Percentiles rank a stretch among this genome's conserved stretches.
These are phyloP conservation scores for Drosophila phalerata DNA, from an alignment of 2,888 invertebrate genomes.

Conservation along the genomic window DNA sequence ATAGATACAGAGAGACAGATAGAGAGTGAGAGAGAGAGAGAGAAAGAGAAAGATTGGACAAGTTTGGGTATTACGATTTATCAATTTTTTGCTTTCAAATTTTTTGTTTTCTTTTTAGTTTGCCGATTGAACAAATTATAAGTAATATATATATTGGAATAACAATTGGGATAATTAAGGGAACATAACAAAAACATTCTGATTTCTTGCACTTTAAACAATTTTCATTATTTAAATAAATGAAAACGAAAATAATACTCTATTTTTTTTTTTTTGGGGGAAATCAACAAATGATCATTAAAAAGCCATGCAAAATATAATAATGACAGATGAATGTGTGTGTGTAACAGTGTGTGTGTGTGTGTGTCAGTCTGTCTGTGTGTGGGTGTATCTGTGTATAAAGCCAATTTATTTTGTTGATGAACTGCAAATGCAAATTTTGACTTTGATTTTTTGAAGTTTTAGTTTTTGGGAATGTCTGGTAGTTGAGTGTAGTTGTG, in stretches of 20 bases:
- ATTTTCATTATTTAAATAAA: slow-evolving; percentile 41
- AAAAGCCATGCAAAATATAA: slow-evolving; percentile 77
- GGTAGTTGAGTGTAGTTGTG: slow-evolving; percentile 11
- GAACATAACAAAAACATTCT: slow-evolving; percentile 27
- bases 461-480: slow-evolving; percentile 10
- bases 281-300: slow-evolving; percentile 61
- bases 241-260: slow-evolving; percentile 15
- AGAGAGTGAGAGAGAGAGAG: slow-evolving; percentile 59
- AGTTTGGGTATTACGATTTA: slow-evolving; percentile 41
- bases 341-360: slow-evolving; percentile 7
- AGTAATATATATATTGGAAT: slow-evolving; percentile 10
- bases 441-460: background rate
- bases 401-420: slow-evolving; percentile 19
- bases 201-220: slow-evolving; percentile 46
- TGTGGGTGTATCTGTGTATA: background rate
- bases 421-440: slow-evolving; percentile 14
- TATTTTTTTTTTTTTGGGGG: slow-evolving; percentile 16
- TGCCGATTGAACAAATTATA: slow-evolving; percentile 45
- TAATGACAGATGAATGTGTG: slow-evolving; percentile 30
- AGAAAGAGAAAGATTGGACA: slow-evolving; percentile 58
- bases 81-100: slow-evolving; percentile 8
- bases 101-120: slow-evolving; percentile 20
- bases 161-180: slow-evolving; percentile 12
- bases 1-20: slow-evolving; percentile 51
- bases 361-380: slow-evolving; percentile 10